Evolutionary conservation across 2,113 vertebrate species (phyloP).

Genomic region (Rhipidura dahli): DNA sequence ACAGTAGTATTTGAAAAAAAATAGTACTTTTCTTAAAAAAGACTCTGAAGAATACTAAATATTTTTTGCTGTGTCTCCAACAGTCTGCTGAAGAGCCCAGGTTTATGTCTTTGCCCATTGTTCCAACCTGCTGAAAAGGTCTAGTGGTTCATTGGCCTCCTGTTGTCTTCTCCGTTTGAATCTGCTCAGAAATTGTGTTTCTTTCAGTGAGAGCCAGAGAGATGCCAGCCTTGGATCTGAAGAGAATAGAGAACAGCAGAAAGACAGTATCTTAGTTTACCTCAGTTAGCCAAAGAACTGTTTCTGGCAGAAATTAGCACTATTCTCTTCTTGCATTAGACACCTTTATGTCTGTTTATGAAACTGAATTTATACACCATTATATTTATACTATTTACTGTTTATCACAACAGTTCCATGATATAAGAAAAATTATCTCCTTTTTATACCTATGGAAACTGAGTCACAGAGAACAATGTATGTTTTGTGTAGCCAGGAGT

Average conservation of each 20-base stretch:
- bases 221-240: neutral
- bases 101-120: neutral
- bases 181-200: neutral
- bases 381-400: neutral
- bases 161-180: neutral
- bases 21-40: neutral
- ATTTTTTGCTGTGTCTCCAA: neutral
- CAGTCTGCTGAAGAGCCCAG: neutral
- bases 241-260: neutral
- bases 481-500: neutral
- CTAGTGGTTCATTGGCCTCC: neutral
- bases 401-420: neutral
- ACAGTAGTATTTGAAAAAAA: neutral
- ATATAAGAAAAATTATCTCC: neutral
- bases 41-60: neutral
- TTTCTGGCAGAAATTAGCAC: neutral
- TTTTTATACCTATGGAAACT: neutral
- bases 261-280: neutral
- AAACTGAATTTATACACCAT: neutral
- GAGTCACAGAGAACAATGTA: neutral
- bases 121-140: neutral
- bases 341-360: neutral
- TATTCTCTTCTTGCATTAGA: neutral
- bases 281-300: neutral
- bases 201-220: neutral